phyloP scores from a whole-genome alignment of 2,888 invertebrate species.

The Cantharis lateralis region DNA sequence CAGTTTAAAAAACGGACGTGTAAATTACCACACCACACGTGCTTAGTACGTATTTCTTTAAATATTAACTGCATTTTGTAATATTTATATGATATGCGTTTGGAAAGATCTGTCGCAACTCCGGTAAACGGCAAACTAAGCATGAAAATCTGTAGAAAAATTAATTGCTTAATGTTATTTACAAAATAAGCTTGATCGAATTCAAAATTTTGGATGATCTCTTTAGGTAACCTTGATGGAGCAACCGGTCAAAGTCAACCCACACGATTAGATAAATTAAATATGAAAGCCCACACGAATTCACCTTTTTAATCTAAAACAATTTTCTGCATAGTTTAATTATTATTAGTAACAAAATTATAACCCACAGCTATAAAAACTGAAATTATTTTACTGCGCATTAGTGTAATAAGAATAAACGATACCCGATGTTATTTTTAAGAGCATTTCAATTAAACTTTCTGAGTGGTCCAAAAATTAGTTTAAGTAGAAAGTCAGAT shows the following conservation, averaged over 20 bases:
- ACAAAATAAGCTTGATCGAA: not conserved
- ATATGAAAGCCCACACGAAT: not conserved
- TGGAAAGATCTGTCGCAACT: not conserved
- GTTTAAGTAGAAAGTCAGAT: not conserved
- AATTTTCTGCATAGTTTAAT: not conserved
- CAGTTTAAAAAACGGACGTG: not conserved
- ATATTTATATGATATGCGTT: not conserved
- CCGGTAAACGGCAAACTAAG: not conserved
- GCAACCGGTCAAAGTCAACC: not conserved
- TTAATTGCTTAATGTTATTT: not conserved
- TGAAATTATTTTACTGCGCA: not conserved
- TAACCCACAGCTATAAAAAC: not conserved
- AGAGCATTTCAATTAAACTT: not conserved
- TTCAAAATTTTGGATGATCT: not conserved
- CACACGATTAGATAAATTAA: constrained; percentile 1
- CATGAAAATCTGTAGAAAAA: not conserved
- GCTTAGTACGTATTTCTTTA: not conserved
- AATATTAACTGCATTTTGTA: not conserved
- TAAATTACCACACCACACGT: not conserved
- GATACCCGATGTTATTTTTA: not conserved
- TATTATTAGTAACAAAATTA: not conserved
- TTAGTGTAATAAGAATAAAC: not conserved
- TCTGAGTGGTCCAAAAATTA: not conserved
- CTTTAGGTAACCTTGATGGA: not conserved
- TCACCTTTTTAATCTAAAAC: not conserved